Conservation (phyloP, 2,888 invertebrate genomes). For the Cryptocheilus praepositus region DNA sequence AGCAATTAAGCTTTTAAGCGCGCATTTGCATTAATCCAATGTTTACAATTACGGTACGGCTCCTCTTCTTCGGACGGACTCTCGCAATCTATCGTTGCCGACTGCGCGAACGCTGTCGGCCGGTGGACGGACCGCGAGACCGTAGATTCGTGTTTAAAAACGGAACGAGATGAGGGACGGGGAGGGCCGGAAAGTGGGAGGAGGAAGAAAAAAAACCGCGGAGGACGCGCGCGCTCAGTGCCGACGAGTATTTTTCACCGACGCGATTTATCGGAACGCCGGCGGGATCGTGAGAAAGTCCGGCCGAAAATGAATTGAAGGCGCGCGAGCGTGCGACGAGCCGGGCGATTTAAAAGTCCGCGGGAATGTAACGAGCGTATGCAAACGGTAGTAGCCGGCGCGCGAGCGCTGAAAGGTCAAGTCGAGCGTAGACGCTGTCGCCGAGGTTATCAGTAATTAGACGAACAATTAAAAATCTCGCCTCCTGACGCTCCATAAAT, state of each 20-base stretch:
- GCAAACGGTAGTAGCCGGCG: slow-evolving; percentile 3
- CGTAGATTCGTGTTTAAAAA: not conserved
- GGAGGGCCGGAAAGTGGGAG: too few relatives aligned
- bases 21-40: slow-evolving; percentile 76
- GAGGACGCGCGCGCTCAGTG: slow-evolving; percentile 2
- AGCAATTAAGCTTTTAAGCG: slow-evolving; percentile 76
- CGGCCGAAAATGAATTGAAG: not conserved
- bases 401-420: too few relatives aligned
- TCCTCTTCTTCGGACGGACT: slow-evolving; percentile 26
- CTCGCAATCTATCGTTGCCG: not conserved
- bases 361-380: slow-evolving; percentile 3
- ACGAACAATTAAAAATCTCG: slow-evolving; percentile 24
- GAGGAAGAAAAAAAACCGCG: not conserved
- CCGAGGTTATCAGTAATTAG: slow-evolving; percentile 41
- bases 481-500: slow-evolving; percentile 23
- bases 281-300: too few relatives aligned
- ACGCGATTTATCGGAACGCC: too few relatives aligned
- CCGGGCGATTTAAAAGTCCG: slow-evolving; percentile 2
- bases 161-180: not conserved
- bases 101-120: too few relatives aligned
- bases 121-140: not conserved
- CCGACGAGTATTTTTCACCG: not conserved
- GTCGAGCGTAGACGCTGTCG: slow-evolving; percentile 6
- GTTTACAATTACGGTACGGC: slow-evolving; percentile 73
- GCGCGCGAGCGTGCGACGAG: not conserved